Evolutionary conservation across 2,888 invertebrate genomes (phyloP).

Genomic region (Parnassius mnemosyne): DNA sequence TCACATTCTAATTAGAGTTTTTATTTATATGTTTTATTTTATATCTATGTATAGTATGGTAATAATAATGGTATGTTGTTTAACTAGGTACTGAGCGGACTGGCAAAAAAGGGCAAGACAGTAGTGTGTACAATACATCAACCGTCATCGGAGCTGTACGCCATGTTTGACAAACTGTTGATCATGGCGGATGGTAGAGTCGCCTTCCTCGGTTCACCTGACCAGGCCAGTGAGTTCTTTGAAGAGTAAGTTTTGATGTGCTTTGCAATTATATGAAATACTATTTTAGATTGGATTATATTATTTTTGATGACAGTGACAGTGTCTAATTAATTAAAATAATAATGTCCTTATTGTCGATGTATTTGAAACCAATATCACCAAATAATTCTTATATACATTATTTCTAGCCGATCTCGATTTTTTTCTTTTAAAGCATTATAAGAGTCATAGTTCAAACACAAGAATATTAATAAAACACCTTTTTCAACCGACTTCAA

Average conservation of each 20-base stretch:
- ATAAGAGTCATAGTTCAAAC: no score
- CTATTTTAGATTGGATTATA: no score
- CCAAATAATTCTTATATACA: no score
- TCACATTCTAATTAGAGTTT: no score
- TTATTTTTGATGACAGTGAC: not conserved
- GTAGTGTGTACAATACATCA: slow-evolving; percentile 97
- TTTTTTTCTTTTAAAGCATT: no score
- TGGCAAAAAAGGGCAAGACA: slow-evolving; percentile 91
- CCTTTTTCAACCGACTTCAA: no score
- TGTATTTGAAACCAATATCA: no score
- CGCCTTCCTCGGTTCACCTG: slow-evolving; percentile 91
- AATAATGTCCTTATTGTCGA: no score
- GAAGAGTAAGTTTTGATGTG: slow-evolving; percentile 81
- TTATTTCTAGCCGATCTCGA: no score
- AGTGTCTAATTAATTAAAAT: not conserved
- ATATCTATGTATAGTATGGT: no score
- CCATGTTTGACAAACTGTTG: slow-evolving; percentile 93
- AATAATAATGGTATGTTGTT: not conserved
- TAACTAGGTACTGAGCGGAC: slow-evolving; percentile 82
- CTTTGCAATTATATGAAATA: not conserved
- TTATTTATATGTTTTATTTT: no score
- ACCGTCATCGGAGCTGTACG: slow-evolving; percentile 94
- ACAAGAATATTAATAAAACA: no score
- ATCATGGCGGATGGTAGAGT: slow-evolving; percentile 95
- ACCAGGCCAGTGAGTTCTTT: slow-evolving; percentile 90